Percentiles rank a stretch among this genome's conserved stretches.
These are phyloP conservation scores for Noctua pronuba DNA, from an alignment of 2,888 invertebrate species.

Conservation along the genomic window DNA sequence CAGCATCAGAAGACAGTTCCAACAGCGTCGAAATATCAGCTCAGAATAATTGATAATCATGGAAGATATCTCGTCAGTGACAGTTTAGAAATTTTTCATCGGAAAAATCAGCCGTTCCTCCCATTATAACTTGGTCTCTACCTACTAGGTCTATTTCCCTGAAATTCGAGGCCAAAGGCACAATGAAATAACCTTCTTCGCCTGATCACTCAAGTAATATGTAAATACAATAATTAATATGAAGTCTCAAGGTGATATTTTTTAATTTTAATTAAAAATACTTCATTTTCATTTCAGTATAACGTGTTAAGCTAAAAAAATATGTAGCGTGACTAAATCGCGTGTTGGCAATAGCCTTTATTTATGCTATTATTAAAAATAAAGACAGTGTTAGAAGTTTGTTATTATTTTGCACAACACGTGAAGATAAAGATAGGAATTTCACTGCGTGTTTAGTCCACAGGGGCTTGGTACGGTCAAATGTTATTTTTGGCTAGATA, in stretches of 20 bases:
- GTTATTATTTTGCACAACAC: constrained; percentile 23
- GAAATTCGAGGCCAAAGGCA: constrained; percentile 9
- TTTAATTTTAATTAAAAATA: constrained; percentile 48
- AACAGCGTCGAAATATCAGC: too few relatives aligned
- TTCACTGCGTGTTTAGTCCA: neutral
- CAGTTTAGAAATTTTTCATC: too few relatives aligned
- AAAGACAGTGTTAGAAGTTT: neutral
- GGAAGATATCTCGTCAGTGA: too few relatives aligned
- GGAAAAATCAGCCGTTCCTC: too few relatives aligned
- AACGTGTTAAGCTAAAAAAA: constrained; percentile 19
- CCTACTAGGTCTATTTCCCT: neutral
- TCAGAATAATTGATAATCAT: too few relatives aligned
- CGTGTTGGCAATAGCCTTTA: constrained; percentile 42
- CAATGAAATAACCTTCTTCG: neutral
- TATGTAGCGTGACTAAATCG: constrained; percentile 55
- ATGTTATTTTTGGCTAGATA: constrained; percentile 4
- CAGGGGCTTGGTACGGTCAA: neutral
- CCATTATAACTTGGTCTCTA: neutral
- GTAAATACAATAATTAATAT: constrained; percentile 9
- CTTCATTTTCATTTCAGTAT: constrained; percentile 8
- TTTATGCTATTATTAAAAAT: constrained; percentile 29
- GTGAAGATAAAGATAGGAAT: neutral
- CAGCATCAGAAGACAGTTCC: too few relatives aligned
- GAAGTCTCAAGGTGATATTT: constrained; percentile 33
- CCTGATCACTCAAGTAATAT: neutral